phyloP scores from a whole-genome alignment of 2,113 vertebrate genomes.

The Apeltes quadracus region DNA sequence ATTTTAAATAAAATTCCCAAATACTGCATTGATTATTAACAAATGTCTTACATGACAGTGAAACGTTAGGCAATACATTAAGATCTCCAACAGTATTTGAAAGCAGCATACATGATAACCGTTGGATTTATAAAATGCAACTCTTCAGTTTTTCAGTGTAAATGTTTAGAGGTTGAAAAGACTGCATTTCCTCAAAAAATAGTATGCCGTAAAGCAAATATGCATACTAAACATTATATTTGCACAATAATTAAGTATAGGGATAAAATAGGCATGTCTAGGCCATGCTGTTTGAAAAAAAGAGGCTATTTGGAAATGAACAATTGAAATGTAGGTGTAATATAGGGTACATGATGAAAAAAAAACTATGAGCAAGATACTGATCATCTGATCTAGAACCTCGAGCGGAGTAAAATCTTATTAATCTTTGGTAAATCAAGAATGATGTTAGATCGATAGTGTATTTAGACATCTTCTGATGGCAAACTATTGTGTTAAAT shows the following conservation, averaged over 20 bases:
- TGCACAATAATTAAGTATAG: background rate
- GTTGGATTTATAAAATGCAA: background rate
- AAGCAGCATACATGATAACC: conserved; percentile 22
- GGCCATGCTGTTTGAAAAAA: background rate
- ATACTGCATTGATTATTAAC: background rate
- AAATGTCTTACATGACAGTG: background rate
- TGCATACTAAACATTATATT: background rate
- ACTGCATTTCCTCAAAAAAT: background rate
- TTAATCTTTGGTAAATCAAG: background rate
- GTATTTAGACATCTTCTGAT: conserved; percentile 10
- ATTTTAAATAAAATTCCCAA: background rate
- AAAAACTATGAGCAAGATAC: background rate
- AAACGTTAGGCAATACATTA: rapidly evolving
- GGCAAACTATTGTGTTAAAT: background rate
- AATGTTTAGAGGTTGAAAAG: background rate
- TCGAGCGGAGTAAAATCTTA: background rate
- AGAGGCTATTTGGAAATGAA: background rate
- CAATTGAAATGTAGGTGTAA: background rate
- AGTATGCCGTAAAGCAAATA: background rate
- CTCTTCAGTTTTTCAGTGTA: background rate
- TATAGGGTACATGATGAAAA: background rate
- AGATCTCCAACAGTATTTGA: background rate
- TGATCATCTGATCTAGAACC: background rate
- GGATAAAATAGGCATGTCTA: background rate
- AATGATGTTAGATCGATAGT: background rate